phyloP scores from a whole-genome alignment of 2,113 vertebrate genomes.

The Vicugna pacos region DNA sequence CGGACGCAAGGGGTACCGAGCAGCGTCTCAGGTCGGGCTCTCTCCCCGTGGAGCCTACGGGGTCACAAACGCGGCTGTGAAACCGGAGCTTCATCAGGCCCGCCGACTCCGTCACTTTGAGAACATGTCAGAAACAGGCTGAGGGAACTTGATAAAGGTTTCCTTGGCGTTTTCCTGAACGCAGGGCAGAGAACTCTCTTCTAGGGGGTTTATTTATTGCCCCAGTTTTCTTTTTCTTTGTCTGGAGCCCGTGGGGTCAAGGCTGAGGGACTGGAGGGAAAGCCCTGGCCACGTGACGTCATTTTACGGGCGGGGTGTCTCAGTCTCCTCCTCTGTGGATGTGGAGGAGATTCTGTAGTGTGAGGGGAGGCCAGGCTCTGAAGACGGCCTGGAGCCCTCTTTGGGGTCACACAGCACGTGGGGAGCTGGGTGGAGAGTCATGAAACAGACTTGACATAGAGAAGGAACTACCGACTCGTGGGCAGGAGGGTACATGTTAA shows the following conservation, averaged over 20 bases:
- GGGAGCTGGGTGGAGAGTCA: background rate
- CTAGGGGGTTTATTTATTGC: slow-evolving; percentile 46
- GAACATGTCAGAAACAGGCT: slow-evolving; percentile 20
- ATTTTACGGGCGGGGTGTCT: background rate
- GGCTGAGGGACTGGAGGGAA: background rate
- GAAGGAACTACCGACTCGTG: background rate
- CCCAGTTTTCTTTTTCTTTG: slow-evolving; percentile 36
- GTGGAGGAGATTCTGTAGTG: background rate
- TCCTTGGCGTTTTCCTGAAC: slow-evolving; percentile 48
- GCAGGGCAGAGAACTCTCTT: background rate
- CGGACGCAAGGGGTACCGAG: background rate
- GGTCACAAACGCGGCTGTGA: background rate
- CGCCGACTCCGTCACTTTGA: background rate
- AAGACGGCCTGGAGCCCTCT: background rate
- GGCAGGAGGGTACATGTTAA: background rate
- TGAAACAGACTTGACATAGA: background rate
- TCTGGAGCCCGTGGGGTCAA: slow-evolving; percentile 10
- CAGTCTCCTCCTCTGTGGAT: background rate
- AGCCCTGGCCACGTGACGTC: background rate
- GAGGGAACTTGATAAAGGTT: background rate
- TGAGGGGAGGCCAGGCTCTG: background rate
- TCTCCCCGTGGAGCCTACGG: too few relatives aligned
- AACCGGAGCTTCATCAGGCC: background rate
- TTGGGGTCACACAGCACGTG: background rate
- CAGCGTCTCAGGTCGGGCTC: background rate